phyloP scores from a whole-genome alignment of 2,888 invertebrate genomes.

The Trissonchulus sp. region DNA sequence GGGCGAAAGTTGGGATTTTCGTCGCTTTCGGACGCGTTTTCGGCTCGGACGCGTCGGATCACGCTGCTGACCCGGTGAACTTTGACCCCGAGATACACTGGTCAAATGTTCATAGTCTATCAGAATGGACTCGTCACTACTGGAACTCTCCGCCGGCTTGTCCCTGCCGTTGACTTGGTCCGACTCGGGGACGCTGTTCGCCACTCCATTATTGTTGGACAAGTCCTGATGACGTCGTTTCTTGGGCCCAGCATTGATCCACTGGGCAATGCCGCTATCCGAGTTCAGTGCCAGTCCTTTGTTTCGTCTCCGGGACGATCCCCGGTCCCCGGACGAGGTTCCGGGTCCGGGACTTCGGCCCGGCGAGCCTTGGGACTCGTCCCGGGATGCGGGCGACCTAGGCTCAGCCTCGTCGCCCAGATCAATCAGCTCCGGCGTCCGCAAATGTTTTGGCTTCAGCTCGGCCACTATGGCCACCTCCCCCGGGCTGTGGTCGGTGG shows the following conservation, averaged over 20 bases:
- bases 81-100: neutral
- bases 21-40: neutral
- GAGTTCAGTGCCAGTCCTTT: neutral
- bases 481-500: conserved; percentile 35
- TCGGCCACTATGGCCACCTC: conserved; percentile 60
- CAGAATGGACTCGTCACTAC: no score
- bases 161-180: neutral
- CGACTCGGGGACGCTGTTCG: neutral
- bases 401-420: conserved; percentile 16
- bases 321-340: no score
- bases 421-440: conserved; percentile 63
- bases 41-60: neutral
- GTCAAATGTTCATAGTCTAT: no score
- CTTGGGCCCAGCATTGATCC: neutral
- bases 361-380: no score
- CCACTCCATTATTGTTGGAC: neutral
- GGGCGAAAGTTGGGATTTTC: neutral
- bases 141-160: no score
- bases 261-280: neutral
- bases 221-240: neutral
- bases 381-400: no score
- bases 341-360: no score
- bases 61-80: neutral
- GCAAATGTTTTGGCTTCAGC: conserved; percentile 64
- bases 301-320: no score